These are phyloP conservation scores for Cotesia glomerata DNA, from an alignment of 1,140 invertebrate genomes.

Conservation along the genomic window DNA sequence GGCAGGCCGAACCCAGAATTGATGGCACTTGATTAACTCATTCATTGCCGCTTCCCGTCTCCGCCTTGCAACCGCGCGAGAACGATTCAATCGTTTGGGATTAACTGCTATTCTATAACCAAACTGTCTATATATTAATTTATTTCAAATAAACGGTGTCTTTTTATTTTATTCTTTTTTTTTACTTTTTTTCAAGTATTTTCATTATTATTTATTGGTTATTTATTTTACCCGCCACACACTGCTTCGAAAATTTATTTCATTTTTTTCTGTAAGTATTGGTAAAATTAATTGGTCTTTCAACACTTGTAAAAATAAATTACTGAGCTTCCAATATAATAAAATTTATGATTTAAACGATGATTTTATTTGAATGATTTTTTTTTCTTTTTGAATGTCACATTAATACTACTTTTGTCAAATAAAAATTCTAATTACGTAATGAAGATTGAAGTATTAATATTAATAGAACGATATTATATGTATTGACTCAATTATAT, in stretches of 20 bases:
- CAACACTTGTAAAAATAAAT: background rate
- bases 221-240: no score
- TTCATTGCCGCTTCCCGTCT: constrained; percentile 16
- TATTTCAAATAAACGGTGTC: background rate
- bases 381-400: background rate
- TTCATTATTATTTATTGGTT: no score
- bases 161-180: background rate
- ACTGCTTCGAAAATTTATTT: no score
- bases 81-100: constrained; percentile 20
- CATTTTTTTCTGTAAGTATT: background rate
- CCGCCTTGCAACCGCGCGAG: constrained; percentile 2
- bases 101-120: no score
- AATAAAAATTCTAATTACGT: background rate
- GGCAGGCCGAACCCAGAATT: constrained; percentile 7
- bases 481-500: no score
- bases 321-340: background rate
- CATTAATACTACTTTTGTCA: no score
- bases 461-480: no score
- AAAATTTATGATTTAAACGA: background rate
- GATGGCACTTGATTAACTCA: constrained; percentile 27
- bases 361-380: background rate
- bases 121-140: background rate
- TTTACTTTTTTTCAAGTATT: background rate
- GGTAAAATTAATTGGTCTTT: background rate
- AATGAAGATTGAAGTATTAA: no score